phyloP scores from a whole-genome alignment of 1,140 invertebrate genomes.

The Solenopsis invicta region DNA sequence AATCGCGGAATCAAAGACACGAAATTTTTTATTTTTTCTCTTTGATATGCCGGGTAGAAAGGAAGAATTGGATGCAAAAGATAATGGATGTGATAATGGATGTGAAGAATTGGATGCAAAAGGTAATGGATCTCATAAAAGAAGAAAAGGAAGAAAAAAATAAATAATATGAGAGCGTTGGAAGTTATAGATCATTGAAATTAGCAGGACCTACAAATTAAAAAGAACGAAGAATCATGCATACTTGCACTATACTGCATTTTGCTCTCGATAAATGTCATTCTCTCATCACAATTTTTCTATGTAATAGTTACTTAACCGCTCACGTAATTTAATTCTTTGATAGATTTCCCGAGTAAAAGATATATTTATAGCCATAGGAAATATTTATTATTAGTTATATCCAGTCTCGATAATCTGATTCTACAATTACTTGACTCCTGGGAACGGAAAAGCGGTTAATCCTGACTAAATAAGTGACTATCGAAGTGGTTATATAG shows the following conservation, averaged over 20 bases:
- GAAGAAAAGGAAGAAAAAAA: background rate
- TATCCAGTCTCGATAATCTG: background rate
- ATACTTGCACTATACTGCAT: no score
- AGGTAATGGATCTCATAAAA: no score
- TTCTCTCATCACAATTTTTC: slow-evolving; percentile 19
- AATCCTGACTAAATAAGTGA: slow-evolving; percentile 44
- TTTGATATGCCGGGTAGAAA: no score
- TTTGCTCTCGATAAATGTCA: background rate
- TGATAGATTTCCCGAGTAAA: slow-evolving; percentile 3
- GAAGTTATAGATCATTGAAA: background rate
- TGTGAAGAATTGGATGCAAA: no score
- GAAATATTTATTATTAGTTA: slow-evolving; percentile 29
- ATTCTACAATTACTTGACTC: background rate
- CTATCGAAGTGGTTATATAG: slow-evolving; percentile 26
- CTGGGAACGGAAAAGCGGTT: slow-evolving; percentile 29
- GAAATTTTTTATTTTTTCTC: background rate
- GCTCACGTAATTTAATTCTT: slow-evolving; percentile 16
- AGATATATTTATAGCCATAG: slow-evolving; percentile 10
- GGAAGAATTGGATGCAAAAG: background rate
- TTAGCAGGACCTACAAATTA: background rate
- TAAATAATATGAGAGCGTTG: background rate
- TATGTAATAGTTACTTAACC: background rate
- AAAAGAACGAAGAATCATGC: background rate
- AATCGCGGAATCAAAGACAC: slow-evolving; percentile 30
- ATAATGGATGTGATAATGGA: background rate